These are phyloP conservation scores for Garrulus glandarius DNA, from an alignment of 2,797 vertebrate genomes.

Conservation along the genomic window DNA sequence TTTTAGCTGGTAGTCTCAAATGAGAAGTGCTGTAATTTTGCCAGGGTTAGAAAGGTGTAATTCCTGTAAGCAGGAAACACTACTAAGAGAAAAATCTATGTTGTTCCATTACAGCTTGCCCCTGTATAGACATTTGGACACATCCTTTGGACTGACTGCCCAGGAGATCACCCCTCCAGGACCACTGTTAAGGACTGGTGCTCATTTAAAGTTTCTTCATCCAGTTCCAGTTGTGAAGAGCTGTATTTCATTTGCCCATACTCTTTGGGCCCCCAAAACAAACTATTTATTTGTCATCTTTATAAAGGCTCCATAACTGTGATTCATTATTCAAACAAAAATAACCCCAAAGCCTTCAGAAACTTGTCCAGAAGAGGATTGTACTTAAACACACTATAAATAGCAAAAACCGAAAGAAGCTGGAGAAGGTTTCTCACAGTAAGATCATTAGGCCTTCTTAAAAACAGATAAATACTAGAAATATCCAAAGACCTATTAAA, in stretches of 20 bases:
- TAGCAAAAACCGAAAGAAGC: background rate
- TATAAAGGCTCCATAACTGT: background rate
- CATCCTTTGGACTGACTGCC: background rate
- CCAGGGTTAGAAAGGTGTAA: background rate
- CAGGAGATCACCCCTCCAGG: background rate
- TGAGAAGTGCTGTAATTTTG: background rate
- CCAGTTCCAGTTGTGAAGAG: background rate
- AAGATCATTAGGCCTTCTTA: background rate
- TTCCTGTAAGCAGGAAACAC: background rate
- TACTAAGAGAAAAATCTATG: background rate
- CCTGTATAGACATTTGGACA: background rate
- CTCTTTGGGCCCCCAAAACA: fast-evolving
- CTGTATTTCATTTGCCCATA: background rate
- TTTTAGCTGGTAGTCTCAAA: background rate
- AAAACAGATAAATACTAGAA: background rate
- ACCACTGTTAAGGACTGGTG: background rate
- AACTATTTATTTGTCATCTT: background rate
- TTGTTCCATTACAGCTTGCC: background rate
- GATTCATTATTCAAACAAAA: background rate
- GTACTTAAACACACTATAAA: background rate
- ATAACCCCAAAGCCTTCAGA: background rate
- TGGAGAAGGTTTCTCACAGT: background rate
- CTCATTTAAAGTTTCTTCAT: background rate
- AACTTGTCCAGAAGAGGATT: background rate
- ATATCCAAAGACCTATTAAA: background rate